Base-by-base conservation (phyloP, 2,888 invertebrate genomes). In the Dyspetes luteomarginatus region DNA sequence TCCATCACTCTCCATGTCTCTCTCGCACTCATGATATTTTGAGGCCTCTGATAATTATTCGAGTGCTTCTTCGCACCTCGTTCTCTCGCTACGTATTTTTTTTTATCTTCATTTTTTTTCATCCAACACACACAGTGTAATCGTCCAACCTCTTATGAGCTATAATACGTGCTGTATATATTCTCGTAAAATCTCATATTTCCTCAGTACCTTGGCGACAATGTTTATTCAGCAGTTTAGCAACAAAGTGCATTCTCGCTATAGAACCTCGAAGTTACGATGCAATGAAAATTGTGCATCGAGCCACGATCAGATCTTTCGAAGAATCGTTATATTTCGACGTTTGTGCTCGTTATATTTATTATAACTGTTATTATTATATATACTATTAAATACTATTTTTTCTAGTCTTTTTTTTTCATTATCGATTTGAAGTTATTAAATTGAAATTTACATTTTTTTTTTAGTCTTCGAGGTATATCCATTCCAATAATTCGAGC, bases 141-240 rank as follows among this genome's bases (percentile, higher is more conserved):
- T 48, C 26, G 17, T 56, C 17, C n/a, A 9, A 4, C 24, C 52
- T 55, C 43, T 26, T 19, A 19, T 17, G 68, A 41, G 15, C 26
- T 17, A 43, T 19, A 9, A 3, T 24, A 36, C 36, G 36, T 12
- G 36, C 36, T 36, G 12, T 12, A 36, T 22, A 24, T 28, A 24
- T 41, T 26, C 26, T 43, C 55, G 68, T 68, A 28, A 68, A 68
- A 68, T 68, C 55, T 43, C 24, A 4, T 4, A 5, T 26, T 43
- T 17, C 55, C 19, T 62, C 43, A 3, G 12, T 24, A 30, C 15
- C 9, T n/a, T 41, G 0, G 22, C 22, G 4, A 22, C 30, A 15
- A 15, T 41, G 26, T 68, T 68, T 55, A 56, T 55, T 68, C 19
- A 43, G 19, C 17, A 56, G 41, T 56, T 55, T 17, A 7, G 55